Base-by-base conservation (phyloP, 1,140 invertebrate species). In the Maconellicoccus hirsutus region DNA sequence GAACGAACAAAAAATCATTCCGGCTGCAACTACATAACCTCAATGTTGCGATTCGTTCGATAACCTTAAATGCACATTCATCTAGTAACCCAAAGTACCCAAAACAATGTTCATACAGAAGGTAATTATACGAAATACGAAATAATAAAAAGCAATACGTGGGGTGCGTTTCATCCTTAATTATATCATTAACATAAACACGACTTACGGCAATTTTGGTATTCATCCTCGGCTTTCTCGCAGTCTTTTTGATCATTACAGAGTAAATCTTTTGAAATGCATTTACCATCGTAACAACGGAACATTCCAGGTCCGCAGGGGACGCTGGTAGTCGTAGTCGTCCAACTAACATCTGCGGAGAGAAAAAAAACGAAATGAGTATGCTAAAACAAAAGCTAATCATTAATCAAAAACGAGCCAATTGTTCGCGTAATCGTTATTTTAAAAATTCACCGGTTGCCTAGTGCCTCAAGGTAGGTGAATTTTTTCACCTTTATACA, bases 171-270 rank as follows among this genome's bases (percentile, higher is more conserved):
- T 33, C 29, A 33, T 33, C 29, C 29, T 33, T 33, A 16, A 70
- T 33, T 26, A 33, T 12, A 70, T 70, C 59, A 27, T 61, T 26
- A 26, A 33, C 29, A 33, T 33, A 33, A 33, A 33, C 29, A 33
- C 26, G 70, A 74, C 73, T 74, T 42, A 74, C 91, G 86, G 81
- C 92, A 94, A 19, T 86, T 85, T 76, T 93, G 90, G 79, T 89
- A 88, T 79, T 96, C 93, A 79, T 96, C 93, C 79, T 93, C 92
- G 33, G 87, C 91, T 75, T 88, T 90, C 71, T 89, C 88, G 80
- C 93, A 96, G 82, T 96, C 93, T 77, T 86, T 86, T 76, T 92
- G 90, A 77, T 93, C 93, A 82, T 96, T 93, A 83, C 93, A 96
- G 71, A 93, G 89, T 86, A 86, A 89, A 61, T 87, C 79, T 72